Base-by-base conservation (phyloP, 1,140 invertebrate genomes). In the Drosophila pseudoananassae region DNA sequence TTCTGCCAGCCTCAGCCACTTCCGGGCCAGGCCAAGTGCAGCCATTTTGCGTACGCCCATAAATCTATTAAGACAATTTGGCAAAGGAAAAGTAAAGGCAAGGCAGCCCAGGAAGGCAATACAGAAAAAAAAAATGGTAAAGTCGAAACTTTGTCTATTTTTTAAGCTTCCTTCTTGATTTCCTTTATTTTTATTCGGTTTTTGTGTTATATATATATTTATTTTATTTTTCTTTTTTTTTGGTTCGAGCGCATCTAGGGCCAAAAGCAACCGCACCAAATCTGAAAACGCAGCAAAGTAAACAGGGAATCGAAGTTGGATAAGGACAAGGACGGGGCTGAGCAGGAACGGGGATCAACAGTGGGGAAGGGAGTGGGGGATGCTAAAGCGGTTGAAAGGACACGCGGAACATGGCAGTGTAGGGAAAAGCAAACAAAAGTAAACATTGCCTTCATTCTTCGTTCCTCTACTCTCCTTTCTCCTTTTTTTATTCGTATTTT, bases 51-150 rank as follows among this genome's bases (percentile, higher is more conserved):
- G 82, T 87, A 71, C 78, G 78, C 51, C 82, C 83, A 85, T 85
- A 82, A 85, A 85, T 85, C 82, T 82, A 85, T 85, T 85, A 85
- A 78, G 83, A 87, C 82, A 85, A 85, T 85, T 85, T 85, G 82
- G 82, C 82, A 85, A 61, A 71, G 47, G 52, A 43, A 57, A 58
- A 75, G 55, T 53, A 57, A 58, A 75, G 55, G 60, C 69, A 64
- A 55, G 31, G 46, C 57, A 61, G 49, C 38, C 38, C 61, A 45
- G 65, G 49, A 68, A 47, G 14, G 36, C 50, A 60, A 60, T 27
- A 40, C 49, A 50, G n/a, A 40, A 27, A 27, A 38, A 52, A 43
- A 49, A 64, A 61, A 9, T 40, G 9, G 4, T 27, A 27, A 27
- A 55, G 40, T 45, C 17, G 49, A 69, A 69, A 69, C 51, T 69